A percentile compares a stretch with the other conserved stretches of the same genome.
Evolutionary conservation across 2,797 vertebrate genomes (phyloP).

Genomic region (Eidolon dupreanum): DNA sequence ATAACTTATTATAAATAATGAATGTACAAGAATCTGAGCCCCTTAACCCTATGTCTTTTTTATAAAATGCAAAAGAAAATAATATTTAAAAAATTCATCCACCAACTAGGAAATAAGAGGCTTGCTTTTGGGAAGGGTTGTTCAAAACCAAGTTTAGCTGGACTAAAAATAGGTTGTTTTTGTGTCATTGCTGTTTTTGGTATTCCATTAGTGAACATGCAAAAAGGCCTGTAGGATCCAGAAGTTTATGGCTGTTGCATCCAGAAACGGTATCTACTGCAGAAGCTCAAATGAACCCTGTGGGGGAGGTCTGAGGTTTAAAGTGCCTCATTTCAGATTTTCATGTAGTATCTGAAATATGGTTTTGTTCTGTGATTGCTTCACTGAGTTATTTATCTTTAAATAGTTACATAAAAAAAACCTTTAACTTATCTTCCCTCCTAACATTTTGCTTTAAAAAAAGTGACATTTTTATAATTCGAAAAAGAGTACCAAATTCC

Average conservation of each 20-base stretch:
- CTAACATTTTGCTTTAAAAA: slow-evolving; percentile 34
- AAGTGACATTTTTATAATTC: slow-evolving; percentile 38
- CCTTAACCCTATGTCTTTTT: not conserved
- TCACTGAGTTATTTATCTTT: slow-evolving; percentile 34
- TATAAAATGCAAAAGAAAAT: slow-evolving; percentile 8
- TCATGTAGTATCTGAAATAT: slow-evolving; percentile 42
- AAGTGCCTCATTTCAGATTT: slow-evolving; percentile 40
- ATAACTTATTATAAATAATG: not conserved
- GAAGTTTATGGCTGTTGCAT: slow-evolving; percentile 79
- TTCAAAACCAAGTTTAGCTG: slow-evolving; percentile 79
- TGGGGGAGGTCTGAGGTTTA: slow-evolving; percentile 28
- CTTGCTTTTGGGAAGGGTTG: slow-evolving; percentile 70
- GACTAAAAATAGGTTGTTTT: slow-evolving; percentile 81
- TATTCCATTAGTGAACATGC: slow-evolving; percentile 75
- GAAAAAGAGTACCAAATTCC: slow-evolving; percentile 30
- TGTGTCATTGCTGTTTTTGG: slow-evolving; percentile 76
- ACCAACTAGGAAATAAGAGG: slow-evolving; percentile 60
- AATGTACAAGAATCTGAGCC: not conserved
- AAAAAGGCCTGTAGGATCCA: slow-evolving; percentile 78
- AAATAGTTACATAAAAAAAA: not conserved
- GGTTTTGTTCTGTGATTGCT: not conserved
- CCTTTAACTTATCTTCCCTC: not conserved
- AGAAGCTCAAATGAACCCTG: slow-evolving; percentile 58
- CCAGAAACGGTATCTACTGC: slow-evolving; percentile 66
- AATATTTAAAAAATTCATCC: slow-evolving; percentile 28